Conservation (phyloP, 2,888 invertebrate species). For the Trissoscelio sp. region DNA sequence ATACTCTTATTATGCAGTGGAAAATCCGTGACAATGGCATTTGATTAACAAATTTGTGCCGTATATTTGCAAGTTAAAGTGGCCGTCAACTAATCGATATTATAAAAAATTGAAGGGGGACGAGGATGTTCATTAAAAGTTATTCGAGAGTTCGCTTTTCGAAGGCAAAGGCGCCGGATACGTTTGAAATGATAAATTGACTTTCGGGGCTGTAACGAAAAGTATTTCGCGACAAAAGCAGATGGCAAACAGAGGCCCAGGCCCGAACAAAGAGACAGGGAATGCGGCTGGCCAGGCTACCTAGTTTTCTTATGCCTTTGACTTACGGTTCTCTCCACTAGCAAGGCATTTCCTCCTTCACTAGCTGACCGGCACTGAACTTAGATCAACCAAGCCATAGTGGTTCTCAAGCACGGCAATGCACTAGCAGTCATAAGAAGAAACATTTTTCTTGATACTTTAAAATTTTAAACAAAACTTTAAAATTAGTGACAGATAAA, state of each 20-base stretch:
- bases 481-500: too few relatives aligned
- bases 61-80: slow-evolving; percentile 32
- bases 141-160: background rate
- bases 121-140: slow-evolving; percentile 28
- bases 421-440: too few relatives aligned
- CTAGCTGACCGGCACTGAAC: slow-evolving; percentile 63
- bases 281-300: slow-evolving; percentile 51
- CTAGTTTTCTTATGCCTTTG: slow-evolving; percentile 58
- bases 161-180: slow-evolving; percentile 14
- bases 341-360: slow-evolving; percentile 62
- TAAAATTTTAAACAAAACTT: background rate
- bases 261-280: slow-evolving; percentile 51
- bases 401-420: slow-evolving; percentile 44
- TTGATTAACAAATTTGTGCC: slow-evolving; percentile 32
- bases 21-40: slow-evolving; percentile 2
- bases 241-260: slow-evolving; percentile 59
- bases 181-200: slow-evolving; percentile 55
- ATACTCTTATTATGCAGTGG: too few relatives aligned
- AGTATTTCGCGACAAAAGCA: slow-evolving; percentile 63
- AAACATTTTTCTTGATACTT: background rate
- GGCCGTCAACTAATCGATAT: slow-evolving; percentile 5
- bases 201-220: slow-evolving; percentile 30
- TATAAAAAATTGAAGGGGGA: background rate
- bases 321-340: slow-evolving; percentile 57
- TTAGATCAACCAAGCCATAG: slow-evolving; percentile 41